Evolutionary conservation across 2,113 vertebrate species (phyloP).

Genomic region (Cyprinodon tularosa): DNA sequence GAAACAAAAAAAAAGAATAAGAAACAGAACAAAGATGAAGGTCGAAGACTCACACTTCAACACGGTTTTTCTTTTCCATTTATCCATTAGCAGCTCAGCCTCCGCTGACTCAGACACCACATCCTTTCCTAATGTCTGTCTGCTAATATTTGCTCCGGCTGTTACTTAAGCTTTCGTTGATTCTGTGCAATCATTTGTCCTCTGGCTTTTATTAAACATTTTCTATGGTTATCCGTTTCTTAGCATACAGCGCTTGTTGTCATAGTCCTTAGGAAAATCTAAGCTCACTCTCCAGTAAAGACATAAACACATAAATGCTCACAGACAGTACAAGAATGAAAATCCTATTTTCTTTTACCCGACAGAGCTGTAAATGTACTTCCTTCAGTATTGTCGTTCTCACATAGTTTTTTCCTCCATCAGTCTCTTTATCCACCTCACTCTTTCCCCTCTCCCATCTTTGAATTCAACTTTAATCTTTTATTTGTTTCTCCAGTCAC

Average conservation of each 20-base stretch:
- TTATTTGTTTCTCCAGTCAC: constrained; percentile 40
- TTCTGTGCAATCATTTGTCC: constrained; percentile 13
- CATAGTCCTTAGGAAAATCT: not conserved
- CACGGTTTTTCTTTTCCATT: constrained; percentile 10
- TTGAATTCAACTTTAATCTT: constrained; percentile 50
- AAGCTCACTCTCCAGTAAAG: not conserved
- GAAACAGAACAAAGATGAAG: constrained; percentile 53
- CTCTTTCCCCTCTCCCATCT: constrained; percentile 21
- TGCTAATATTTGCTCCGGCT: constrained; percentile 35
- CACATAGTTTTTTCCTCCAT: constrained; percentile 8
- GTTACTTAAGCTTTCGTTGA: constrained; percentile 22
- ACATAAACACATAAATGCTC: not conserved
- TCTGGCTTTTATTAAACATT: constrained; percentile 5
- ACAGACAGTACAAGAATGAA: constrained; percentile 13
- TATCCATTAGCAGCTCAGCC: constrained; percentile 23
- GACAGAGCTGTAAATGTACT: constrained; percentile 15
- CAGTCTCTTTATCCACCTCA: constrained; percentile 27
- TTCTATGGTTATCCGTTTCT: not conserved
- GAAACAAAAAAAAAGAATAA: constrained; percentile 26
- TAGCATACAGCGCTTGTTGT: not conserved
- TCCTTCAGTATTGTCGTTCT: not conserved
- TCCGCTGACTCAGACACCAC: constrained; percentile 14
- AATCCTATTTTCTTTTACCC: constrained; percentile 8
- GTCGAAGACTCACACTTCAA: constrained; percentile 25
- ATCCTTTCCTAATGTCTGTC: constrained; percentile 19